phyloP scores from a whole-genome alignment of 2,888 invertebrate species.

The Camponotus fellah region DNA sequence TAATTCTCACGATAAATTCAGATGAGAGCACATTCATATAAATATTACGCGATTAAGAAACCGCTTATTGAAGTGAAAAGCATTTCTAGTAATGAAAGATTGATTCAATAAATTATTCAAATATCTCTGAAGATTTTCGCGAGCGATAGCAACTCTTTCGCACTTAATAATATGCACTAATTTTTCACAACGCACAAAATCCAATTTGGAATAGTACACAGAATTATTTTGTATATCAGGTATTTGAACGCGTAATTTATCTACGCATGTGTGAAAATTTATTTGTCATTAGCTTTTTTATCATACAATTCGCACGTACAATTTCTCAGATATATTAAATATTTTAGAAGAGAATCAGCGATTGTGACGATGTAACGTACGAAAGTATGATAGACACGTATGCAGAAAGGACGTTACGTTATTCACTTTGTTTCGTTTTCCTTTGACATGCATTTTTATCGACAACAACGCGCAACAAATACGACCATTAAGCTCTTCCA shows the following conservation, averaged over 20 bases:
- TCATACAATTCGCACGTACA: not conserved
- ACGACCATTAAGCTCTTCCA: slow-evolving; percentile 40
- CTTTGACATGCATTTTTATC: slow-evolving; percentile 14
- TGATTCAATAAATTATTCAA: slow-evolving; percentile 36
- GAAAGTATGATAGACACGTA: not conserved
- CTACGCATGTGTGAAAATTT: not conserved
- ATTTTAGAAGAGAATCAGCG: not conserved
- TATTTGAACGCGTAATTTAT: not conserved
- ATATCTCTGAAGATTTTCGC: not conserved
- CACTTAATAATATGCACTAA: slow-evolving; percentile 12
- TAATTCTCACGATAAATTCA: slow-evolving; percentile 12
- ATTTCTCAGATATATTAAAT: not conserved
- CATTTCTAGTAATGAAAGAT: not conserved
- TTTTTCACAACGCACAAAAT: slow-evolving; percentile 8
- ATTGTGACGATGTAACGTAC: not conserved
- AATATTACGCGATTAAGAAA: slow-evolving; percentile 18
- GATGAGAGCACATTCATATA: slow-evolving; percentile 10
- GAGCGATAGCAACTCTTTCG: not conserved
- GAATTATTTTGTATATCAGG: not conserved
- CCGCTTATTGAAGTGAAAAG: slow-evolving; percentile 10
- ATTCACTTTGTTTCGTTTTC: slow-evolving; percentile 23
- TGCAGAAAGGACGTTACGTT: not conserved
- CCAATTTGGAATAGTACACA: not conserved
- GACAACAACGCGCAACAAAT: slow-evolving; percentile 21
- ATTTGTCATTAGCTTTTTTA: slow-evolving; percentile 13